Conservation (phyloP, 2,888 invertebrate species). For the Ischnus inquisitorius region DNA sequence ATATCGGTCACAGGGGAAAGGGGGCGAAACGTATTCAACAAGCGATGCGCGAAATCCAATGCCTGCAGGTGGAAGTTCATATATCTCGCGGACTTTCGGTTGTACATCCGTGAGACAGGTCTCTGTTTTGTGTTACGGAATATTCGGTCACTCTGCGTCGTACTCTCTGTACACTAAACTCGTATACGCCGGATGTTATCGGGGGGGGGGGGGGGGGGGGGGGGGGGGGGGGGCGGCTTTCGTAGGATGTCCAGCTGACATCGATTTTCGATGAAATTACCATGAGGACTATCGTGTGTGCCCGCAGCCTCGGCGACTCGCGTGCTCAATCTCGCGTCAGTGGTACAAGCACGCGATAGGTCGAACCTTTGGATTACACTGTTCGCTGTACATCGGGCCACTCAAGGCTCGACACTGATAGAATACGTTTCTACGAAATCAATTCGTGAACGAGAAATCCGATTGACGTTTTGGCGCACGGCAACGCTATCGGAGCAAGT, state of each 20-base stretch:
- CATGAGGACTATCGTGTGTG: conserved; percentile 75
- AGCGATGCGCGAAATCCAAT: conserved; percentile 52
- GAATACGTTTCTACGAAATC: conserved; percentile 23
- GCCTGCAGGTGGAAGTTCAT: conserved; percentile 12
- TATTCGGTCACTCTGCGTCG: conserved; percentile 63
- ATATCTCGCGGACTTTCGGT: conserved; percentile 17
- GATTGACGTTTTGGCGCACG: conserved; percentile 4
- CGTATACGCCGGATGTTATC: conserved; percentile 47
- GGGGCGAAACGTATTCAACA: conserved; percentile 65
- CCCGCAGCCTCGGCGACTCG: conserved; percentile 27
- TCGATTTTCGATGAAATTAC: conserved; percentile 81
- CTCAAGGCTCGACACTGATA: conserved; percentile 20
- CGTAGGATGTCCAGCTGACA: conserved; percentile 64
- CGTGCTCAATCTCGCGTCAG: conserved; percentile 25
- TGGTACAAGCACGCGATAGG: conserved; percentile 50
- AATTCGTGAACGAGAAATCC: conserved; percentile 24
- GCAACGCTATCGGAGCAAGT: conserved; percentile 15
- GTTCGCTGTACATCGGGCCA: conserved; percentile 4
- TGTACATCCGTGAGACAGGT: conserved; percentile 23
- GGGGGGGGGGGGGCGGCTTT: conserved; percentile 48
- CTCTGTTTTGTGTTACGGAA: conserved; percentile 65
- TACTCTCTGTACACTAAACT: conserved; percentile 16
- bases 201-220: too few relatives aligned
- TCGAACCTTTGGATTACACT: conserved; percentile 39
- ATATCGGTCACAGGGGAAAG: neutral